Conservation (phyloP, 2,888 invertebrate genomes). For the Pachycephus smyrnensis region DNA sequence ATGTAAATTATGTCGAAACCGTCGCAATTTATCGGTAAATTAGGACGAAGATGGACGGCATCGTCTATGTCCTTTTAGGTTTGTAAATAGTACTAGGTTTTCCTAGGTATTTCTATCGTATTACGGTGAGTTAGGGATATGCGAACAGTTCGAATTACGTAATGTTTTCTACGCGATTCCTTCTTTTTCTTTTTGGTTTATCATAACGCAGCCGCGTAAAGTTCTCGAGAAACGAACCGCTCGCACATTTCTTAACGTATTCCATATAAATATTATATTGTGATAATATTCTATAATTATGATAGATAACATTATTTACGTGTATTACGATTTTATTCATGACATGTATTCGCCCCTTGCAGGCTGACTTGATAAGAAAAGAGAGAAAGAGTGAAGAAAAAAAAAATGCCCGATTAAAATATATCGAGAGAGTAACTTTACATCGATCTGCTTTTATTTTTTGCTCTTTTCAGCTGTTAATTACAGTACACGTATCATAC, state of each 20-base stretch:
- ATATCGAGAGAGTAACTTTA: conserved; percentile 8
- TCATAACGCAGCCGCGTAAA: not conserved
- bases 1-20: conserved; percentile 52
- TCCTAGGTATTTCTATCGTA: conserved; percentile 6
- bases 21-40: conserved; percentile 4
- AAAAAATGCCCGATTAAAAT: conserved; percentile 1
- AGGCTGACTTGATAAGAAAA: conserved; percentile 24
- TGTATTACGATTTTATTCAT: conserved; percentile 30
- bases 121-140: conserved; percentile 1
- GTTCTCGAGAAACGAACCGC: conserved; percentile 8
- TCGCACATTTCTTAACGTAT: conserved; percentile 46
- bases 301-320: conserved; percentile 33
- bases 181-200: not conserved
- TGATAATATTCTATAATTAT: conserved; percentile 57
- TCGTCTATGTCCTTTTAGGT: not conserved
- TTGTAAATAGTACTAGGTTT: conserved; percentile 4
- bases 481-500: not conserved
- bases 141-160: not conserved
- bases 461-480: not conserved
- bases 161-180: not conserved
- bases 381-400: conserved; percentile 7
- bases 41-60: not conserved
- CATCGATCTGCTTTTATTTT: conserved; percentile 5
- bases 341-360: conserved; percentile 27
- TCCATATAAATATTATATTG: conserved; percentile 60